A percentile compares a stretch with the other conserved stretches of the same genome.
These are phyloP conservation scores for Ormyrus thymus DNA, from an alignment of 2,888 invertebrate species.

Conservation along the genomic window DNA sequence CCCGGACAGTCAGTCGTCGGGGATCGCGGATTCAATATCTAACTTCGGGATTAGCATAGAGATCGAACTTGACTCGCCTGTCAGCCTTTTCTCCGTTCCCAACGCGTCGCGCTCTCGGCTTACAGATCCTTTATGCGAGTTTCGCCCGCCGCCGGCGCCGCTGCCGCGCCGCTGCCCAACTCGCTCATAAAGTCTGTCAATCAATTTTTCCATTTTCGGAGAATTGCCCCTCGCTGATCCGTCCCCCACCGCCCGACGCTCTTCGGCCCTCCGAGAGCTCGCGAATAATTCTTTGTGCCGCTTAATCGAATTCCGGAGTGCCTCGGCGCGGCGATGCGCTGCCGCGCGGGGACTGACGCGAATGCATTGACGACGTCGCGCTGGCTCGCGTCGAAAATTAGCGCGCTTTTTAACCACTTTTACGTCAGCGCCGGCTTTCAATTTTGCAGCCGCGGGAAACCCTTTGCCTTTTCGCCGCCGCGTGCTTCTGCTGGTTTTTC, in stretches of 20 bases:
- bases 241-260: neutral
- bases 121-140: conserved; percentile 17
- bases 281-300: neutral
- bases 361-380: neutral
- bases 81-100: conserved; percentile 44
- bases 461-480: no score
- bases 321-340: neutral
- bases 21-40: conserved; percentile 64
- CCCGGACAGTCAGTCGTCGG: conserved; percentile 12
- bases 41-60: conserved; percentile 65
- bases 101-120: conserved; percentile 14
- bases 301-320: conserved; percentile 25
- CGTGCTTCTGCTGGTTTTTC: no score
- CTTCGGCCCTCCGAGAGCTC: neutral
- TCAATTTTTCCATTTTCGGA: conserved; percentile 54
- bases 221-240: neutral
- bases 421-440: no score
- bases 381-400: no score
- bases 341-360: neutral
- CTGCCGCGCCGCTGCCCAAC: neutral
- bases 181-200: conserved; percentile 54
- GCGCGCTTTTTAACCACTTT: no score
- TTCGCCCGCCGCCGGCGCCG: no score
- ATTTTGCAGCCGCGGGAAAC: no score
- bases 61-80: conserved; percentile 60